Percentiles rank a stretch among this genome's conserved stretches.
Conservation (phyloP, 2,797 vertebrate genomes). For the Ctenopoma kingsleyae region DNA sequence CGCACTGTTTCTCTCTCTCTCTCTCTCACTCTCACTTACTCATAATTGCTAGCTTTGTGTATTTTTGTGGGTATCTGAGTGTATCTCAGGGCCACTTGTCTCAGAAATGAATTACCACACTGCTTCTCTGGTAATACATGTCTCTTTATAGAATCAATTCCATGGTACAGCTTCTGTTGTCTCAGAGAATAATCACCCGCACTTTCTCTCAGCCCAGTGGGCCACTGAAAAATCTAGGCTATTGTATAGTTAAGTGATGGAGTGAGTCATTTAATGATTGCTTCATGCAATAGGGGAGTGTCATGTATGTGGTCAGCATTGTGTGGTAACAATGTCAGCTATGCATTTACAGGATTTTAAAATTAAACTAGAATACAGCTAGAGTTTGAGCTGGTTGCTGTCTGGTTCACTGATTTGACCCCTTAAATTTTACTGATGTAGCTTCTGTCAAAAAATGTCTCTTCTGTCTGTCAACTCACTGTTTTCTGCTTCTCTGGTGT, state of each 20-base stretch:
- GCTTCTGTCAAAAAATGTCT: not conserved
- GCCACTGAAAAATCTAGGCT: slow-evolving; percentile 38
- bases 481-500: not conserved
- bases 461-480: not conserved
- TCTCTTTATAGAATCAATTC: slow-evolving; percentile 71
- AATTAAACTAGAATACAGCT: not conserved
- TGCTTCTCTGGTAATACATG: slow-evolving; percentile 62
- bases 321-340: not conserved
- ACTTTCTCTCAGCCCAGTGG: slow-evolving; percentile 24
- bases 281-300: slow-evolving; percentile 20
- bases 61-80: slow-evolving; percentile 46
- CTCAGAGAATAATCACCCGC: slow-evolving; percentile 57
- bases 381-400: not conserved
- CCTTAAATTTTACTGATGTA: not conserved
- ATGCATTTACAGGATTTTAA: not conserved
- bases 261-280: slow-evolving; percentile 45
- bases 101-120: slow-evolving; percentile 64
- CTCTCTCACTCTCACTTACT: not conserved
- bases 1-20: too few relatives aligned
- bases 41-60: slow-evolving; percentile 36
- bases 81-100: slow-evolving; percentile 61
- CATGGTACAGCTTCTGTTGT: slow-evolving; percentile 53
- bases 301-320: not conserved
- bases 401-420: not conserved
- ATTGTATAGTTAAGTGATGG: slow-evolving; percentile 38